phyloP scores from a whole-genome alignment of 2,113 vertebrate genomes.

The Seriola aureovittata region DNA sequence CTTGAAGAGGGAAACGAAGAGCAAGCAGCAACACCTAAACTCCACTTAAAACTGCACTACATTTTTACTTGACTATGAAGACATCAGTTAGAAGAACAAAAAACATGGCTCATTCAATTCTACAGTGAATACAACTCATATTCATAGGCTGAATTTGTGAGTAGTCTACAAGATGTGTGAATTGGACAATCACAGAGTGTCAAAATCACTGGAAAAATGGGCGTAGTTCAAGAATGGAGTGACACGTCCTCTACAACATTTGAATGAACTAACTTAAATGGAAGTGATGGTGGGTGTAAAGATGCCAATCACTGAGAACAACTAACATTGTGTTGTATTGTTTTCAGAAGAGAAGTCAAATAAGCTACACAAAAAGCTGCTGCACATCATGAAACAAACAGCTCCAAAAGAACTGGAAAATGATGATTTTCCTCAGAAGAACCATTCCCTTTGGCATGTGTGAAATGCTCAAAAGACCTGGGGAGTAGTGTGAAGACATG shows the following conservation, averaged over 20 bases:
- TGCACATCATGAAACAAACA: constrained; percentile 36
- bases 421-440: not conserved
- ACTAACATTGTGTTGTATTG: constrained; percentile 43
- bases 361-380: constrained; percentile 19
- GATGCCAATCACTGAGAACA: constrained; percentile 63
- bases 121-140: constrained; percentile 50
- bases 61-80: constrained; percentile 37
- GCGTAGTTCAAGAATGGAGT: constrained; percentile 48
- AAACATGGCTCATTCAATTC: constrained; percentile 34
- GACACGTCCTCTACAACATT: constrained; percentile 48
- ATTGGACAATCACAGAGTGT: constrained; percentile 66
- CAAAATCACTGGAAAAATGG: constrained; percentile 62
- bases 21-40: constrained; percentile 28
- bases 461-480: constrained; percentile 6
- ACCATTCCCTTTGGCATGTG: not conserved
- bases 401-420: constrained; percentile 29
- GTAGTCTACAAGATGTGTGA: constrained; percentile 52
- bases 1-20: constrained; percentile 23
- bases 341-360: constrained; percentile 44
- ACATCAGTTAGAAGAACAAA: constrained; percentile 37
- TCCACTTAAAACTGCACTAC: constrained; percentile 11
- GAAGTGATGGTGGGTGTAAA: constrained; percentile 62
- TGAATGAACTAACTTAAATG: constrained; percentile 51
- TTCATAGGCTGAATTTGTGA: constrained; percentile 49
- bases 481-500: constrained; percentile 13